Evolutionary conservation across 2,797 vertebrate genomes (phyloP).

Genomic region (Thamnophis elegans): DNA sequence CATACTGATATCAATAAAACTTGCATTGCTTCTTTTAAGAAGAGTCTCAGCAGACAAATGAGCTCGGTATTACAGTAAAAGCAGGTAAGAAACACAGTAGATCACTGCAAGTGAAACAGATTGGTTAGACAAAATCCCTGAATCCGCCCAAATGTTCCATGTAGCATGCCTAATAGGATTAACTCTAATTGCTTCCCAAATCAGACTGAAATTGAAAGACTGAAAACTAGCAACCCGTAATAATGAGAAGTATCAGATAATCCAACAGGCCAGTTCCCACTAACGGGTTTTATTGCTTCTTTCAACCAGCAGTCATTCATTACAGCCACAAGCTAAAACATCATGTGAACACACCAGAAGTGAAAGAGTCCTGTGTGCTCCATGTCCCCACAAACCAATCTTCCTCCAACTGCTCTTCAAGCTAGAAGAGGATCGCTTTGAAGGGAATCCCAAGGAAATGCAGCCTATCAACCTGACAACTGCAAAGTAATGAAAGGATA

Average conservation of each 20-base stretch:
- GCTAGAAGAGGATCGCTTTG: neutral
- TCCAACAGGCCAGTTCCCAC: constrained; percentile 20
- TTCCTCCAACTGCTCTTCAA: neutral
- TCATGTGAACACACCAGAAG: neutral
- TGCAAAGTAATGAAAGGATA: neutral
- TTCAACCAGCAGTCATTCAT: neutral
- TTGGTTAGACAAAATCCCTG: constrained; percentile 28
- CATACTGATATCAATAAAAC: neutral
- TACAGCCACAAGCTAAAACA: neutral
- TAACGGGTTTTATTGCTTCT: neutral
- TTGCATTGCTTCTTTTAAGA: neutral
- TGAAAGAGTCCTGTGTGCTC: neutral
- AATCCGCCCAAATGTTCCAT: constrained; percentile 38
- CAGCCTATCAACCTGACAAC: neutral
- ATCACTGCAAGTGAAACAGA: neutral
- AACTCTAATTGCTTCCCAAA: constrained; percentile 52
- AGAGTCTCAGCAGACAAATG: neutral
- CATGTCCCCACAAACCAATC: neutral
- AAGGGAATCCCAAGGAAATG: neutral
- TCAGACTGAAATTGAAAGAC: constrained; percentile 42
- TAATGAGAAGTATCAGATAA: constrained; percentile 18
- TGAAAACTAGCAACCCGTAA: constrained; percentile 44
- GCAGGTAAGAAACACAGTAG: constrained; percentile 27
- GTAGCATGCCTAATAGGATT: constrained; percentile 48
- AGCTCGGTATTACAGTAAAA: constrained; percentile 7